phyloP scores from a whole-genome alignment of 2,888 invertebrate genomes.

The Scaptomyza caliginosa region DNA sequence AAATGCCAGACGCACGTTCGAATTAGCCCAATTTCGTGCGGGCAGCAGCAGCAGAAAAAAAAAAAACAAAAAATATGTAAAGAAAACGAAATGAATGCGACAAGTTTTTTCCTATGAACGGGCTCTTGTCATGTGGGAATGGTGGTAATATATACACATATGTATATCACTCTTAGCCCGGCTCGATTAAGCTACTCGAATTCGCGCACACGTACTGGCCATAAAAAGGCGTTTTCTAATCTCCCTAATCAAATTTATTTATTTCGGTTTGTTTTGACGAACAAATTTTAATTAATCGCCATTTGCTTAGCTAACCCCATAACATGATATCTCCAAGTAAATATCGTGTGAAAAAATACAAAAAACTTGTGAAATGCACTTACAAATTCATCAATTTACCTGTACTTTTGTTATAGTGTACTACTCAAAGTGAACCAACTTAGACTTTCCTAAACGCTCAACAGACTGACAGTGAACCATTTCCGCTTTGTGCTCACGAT shows the following conservation, averaged over 20 bases:
- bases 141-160: conserved; percentile 27
- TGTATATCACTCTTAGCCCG: conserved; percentile 34
- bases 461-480: conserved; percentile 54
- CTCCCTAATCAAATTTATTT: conserved; percentile 50
- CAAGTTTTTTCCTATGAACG: conserved; percentile 30
- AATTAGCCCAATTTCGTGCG: conserved; percentile 80
- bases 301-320: conserved; percentile 24
- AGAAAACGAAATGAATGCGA: conserved; percentile 70
- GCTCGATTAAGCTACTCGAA: conserved; percentile 77
- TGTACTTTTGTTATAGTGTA: not conserved
- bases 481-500: conserved; percentile 53
- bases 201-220: conserved; percentile 74
- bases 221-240: conserved; percentile 73
- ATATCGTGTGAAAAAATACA: conserved; percentile 75
- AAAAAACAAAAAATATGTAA: conserved; percentile 45
- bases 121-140: conserved; percentile 46
- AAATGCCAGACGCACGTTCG: conserved; percentile 72
- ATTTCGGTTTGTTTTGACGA: conserved; percentile 52
- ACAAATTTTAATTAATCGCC: conserved; percentile 66
- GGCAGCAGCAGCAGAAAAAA: conserved; percentile 39
- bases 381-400: conserved; percentile 20
- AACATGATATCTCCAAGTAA: conserved; percentile 59
- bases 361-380: conserved; percentile 14
- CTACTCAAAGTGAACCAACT: conserved; percentile 50
- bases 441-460: conserved; percentile 59